Evolutionary conservation across 1,140 invertebrate genomes (phyloP).

Genomic region (Macrosteles quadrilineatus): DNA sequence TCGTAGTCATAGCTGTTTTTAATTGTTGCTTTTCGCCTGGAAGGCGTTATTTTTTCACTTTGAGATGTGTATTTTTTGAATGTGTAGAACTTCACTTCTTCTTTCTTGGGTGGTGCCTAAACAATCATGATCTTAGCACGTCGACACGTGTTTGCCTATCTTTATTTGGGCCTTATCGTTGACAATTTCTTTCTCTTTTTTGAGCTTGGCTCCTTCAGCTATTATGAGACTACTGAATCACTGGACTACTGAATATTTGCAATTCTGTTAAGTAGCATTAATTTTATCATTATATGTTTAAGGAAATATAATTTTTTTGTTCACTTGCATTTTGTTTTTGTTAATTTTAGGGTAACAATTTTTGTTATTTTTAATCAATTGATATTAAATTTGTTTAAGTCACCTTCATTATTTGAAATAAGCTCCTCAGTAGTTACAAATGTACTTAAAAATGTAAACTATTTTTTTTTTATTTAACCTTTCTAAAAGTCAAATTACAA

Average conservation of each 20-base stretch:
- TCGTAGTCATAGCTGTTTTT: not conserved
- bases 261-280: no score
- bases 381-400: no score
- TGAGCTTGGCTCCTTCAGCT: not conserved
- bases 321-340: no score
- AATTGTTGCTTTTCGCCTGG: slow-evolving; percentile 5
- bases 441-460: no score
- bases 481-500: no score
- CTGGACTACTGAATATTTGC: not conserved
- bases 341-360: no score
- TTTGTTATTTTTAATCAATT: no score
- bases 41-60: not conserved
- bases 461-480: no score
- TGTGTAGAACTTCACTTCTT: slow-evolving; percentile 22
- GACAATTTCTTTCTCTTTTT: not conserved
- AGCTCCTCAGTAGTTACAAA: no score
- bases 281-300: no score
- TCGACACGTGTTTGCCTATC: not conserved
- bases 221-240: not conserved
- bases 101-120: slow-evolving; percentile 14
- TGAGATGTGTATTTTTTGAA: slow-evolving; percentile 27
- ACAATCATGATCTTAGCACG: not conserved
- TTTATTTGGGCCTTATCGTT: slow-evolving; percentile 1
- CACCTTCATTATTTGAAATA: no score
- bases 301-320: no score